Percentiles rank a stretch among this genome's conserved stretches.
phyloP scores from a whole-genome alignment of 1,140 invertebrate genomes.

The Drosophila willistoni region DNA sequence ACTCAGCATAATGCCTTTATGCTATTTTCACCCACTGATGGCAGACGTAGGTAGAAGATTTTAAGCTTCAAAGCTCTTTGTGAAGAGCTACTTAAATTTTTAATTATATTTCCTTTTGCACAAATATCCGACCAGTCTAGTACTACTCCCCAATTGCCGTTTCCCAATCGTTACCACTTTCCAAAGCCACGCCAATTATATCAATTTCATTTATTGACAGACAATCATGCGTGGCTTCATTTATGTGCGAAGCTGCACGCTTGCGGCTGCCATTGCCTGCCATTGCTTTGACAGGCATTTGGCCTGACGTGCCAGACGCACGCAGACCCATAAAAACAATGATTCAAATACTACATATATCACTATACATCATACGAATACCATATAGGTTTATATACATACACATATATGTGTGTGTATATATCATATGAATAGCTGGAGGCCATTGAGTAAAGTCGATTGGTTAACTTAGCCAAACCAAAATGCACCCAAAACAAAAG shows the following conservation, averaged over 20 bases:
- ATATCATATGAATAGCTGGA: conserved; percentile 56
- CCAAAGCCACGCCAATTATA: conserved; percentile 31
- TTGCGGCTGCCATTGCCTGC: conserved; percentile 27
- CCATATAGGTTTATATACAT: too few species aligned
- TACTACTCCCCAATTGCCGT: background rate
- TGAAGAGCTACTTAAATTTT: conserved; percentile 4
- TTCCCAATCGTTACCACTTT: too few species aligned
- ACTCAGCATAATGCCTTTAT: conserved; percentile 2
- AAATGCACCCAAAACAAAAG: conserved; percentile 12
- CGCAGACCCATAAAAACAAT: conserved; percentile 33
- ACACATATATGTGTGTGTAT: background rate
- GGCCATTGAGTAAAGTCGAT: conserved; percentile 33
- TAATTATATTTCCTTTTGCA: background rate
- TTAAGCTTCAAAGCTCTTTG: background rate
- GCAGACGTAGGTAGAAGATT: background rate
- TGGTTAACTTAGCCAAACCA: background rate
- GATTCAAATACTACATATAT: conserved; percentile 6
- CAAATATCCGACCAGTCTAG: background rate
- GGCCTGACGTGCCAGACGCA: background rate
- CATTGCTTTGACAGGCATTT: conserved; percentile 3
- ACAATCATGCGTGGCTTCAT: conserved; percentile 33
- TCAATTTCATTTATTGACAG: conserved; percentile 43
- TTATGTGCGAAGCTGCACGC: conserved; percentile 37
- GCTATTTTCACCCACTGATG: background rate
- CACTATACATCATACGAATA: background rate